Base-by-base conservation (phyloP, 2,113 vertebrate species). In the Dipodomys ordii region DNA sequence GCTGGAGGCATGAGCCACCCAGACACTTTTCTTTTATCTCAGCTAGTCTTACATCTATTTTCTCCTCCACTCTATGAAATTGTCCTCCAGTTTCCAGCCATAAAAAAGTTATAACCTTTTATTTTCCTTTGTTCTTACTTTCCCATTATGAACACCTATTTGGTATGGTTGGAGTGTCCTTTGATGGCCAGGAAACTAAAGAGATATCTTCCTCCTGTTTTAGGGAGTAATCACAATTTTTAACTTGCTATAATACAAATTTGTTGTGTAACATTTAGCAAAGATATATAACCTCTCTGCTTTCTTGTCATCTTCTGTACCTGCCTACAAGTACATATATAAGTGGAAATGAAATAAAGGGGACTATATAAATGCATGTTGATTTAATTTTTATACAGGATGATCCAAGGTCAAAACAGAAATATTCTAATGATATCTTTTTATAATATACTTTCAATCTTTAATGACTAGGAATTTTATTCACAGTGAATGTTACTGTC, bases 401-500 rank as follows among this genome's bases (percentile, higher is more conserved):
- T 83, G 30, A 85, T 83, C 10, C 71, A 27, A 6, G 13, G 25
- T 88, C 16, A 85, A 91, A 71, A 32, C 3, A 60, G 35, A 87
- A 84, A 80, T 76, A 10, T 20, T 67, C 72, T 83, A 68, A 67
- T 78, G 68, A 82, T 1, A 82, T 57, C 15, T 77, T 85, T 93
- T 72, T 49, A 65, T 77, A 87, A 84, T 89, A 57, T 46, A 86
- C 9, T 92, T 92, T 88, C 76, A 69, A 78, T 32, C 22, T 90
- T 88, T 92, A 83, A 79, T 62, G 65, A 87, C 25, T 23, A 87
- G 53, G 94, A 87, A 71, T 92, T 83, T 87, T 80, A 91, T n/a
- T 79, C 68, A 80, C 60, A n/a, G 67, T 80, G 62, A 91, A 60
- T 89, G 20, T 83, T 86, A 93, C 88, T 64, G 77, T 78, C 22